Evolutionary conservation across 1,140 invertebrate genomes (phyloP).

Genomic region (Conus ventricosus): DNA sequence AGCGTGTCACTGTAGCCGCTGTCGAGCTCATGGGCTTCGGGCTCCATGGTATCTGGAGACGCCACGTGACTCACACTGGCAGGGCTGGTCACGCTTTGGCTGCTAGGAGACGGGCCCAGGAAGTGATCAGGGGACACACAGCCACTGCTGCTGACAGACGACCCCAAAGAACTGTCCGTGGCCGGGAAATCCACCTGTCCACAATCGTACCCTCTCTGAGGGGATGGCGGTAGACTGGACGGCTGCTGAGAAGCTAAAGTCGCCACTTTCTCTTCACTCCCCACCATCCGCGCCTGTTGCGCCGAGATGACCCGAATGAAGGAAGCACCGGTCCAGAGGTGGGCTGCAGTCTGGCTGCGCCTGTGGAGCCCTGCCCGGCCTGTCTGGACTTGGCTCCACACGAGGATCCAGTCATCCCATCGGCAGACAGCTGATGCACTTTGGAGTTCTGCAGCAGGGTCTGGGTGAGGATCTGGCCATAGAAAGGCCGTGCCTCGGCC

Average conservation of each 20-base stretch:
- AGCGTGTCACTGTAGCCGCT: constrained; percentile 15
- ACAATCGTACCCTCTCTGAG: not conserved
- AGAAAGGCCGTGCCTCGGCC: not conserved
- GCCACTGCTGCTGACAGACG: not conserved
- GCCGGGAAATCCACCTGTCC: not conserved
- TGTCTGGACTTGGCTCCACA: not conserved
- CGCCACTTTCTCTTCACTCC: not conserved
- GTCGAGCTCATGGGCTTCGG: not conserved
- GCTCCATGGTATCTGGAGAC: not conserved
- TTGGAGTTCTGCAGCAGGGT: not conserved
- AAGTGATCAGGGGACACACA: not conserved
- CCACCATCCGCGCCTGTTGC: not conserved
- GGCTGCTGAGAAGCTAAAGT: not conserved
- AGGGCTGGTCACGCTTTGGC: not conserved
- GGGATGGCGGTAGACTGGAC: not conserved
- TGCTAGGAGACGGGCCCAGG: not conserved
- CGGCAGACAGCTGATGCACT: not conserved
- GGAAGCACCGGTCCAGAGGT: not conserved
- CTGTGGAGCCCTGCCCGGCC: not conserved
- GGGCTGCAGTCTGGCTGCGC: not conserved
- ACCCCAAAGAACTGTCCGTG: not conserved
- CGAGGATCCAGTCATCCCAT: not conserved
- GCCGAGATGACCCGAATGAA: not conserved
- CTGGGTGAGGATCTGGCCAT: not conserved
- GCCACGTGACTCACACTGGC: not conserved